Evolutionary conservation across 1,140 invertebrate species (phyloP).

Genomic region (Scaptodrosophila lebanonensis): DNA sequence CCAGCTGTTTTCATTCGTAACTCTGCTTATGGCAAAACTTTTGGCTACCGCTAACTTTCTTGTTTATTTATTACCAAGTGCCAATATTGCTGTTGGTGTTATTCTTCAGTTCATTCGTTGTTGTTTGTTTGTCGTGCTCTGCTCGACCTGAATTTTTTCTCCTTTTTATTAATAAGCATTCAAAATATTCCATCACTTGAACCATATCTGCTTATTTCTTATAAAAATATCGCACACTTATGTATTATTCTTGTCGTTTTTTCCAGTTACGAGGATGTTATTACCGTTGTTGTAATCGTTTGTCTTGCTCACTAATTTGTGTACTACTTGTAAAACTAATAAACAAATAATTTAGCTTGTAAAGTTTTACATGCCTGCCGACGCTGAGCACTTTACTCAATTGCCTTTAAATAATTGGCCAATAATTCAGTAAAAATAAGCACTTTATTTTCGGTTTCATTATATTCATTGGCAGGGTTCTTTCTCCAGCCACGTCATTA

Average conservation of each 20-base stretch:
- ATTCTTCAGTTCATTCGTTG: too few species aligned
- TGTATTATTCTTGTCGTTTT: slow-evolving; percentile 35
- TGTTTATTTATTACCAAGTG: too few species aligned
- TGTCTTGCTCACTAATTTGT: slow-evolving; percentile 52
- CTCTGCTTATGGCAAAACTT: too few species aligned
- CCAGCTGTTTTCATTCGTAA: too few species aligned
- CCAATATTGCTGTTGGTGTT: too few species aligned
- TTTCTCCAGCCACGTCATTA: not conserved
- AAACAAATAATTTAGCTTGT: slow-evolving; percentile 64
- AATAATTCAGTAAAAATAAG: slow-evolving; percentile 72
- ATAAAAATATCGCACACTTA: slow-evolving; percentile 41
- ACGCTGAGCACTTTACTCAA: slow-evolving; percentile 54
- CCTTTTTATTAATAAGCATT: not conserved
- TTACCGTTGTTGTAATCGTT: slow-evolving; percentile 28
- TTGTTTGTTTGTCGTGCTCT: too few species aligned
- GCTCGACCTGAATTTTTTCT: not conserved
- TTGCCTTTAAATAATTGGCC: slow-evolving; percentile 73
- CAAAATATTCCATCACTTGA: slow-evolving; percentile 5
- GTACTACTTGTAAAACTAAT: slow-evolving; percentile 47
- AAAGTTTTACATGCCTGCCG: slow-evolving; percentile 40
- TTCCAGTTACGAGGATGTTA: slow-evolving; percentile 19
- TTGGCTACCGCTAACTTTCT: too few species aligned
- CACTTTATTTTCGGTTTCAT: slow-evolving; percentile 66
- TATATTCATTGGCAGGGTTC: slow-evolving; percentile 50
- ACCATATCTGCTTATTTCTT: slow-evolving; percentile 42